These are phyloP conservation scores for Steinernema carpocapsae DNA, from an alignment of 2,888 invertebrate genomes.

Conservation along the genomic window DNA sequence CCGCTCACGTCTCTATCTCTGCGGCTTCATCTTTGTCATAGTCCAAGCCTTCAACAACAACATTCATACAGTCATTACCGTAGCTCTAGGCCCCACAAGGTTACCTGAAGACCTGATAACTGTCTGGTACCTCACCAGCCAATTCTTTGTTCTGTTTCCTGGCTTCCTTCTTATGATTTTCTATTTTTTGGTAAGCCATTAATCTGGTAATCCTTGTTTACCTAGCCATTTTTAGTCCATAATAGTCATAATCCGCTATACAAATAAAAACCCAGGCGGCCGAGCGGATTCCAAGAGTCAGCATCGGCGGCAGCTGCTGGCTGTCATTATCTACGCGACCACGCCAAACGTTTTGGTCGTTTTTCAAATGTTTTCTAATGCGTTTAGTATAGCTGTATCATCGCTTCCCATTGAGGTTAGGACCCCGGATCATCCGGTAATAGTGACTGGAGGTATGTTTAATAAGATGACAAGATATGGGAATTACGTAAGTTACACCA, in stretches of 20 bases:
- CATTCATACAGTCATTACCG: neutral
- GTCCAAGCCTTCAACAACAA: neutral
- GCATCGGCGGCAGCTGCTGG: constrained; percentile 15
- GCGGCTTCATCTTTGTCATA: constrained; percentile 11
- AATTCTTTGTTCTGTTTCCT: neutral
- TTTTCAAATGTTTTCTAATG: neutral
- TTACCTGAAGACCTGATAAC: neutral
- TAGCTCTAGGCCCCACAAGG: neutral
- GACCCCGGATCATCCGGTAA: neutral
- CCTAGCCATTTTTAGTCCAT: neutral
- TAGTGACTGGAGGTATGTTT: neutral
- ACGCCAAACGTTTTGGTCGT: constrained; percentile 8
- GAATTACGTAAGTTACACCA: too few relatives aligned
- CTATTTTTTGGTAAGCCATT: neutral
- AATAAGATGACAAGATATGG: neutral
- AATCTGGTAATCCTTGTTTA: neutral
- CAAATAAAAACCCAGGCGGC: neutral
- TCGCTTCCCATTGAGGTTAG: neutral
- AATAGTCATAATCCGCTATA: neutral
- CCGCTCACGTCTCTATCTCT: neutral
- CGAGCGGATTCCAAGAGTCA: neutral
- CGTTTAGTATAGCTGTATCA: neutral
- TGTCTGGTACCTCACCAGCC: neutral
- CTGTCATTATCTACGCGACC: constrained; percentile 18
- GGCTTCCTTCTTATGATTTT: neutral